Percentiles rank a stretch among this genome's conserved stretches.
Evolutionary conservation across 2,797 vertebrate species (phyloP).

Genomic region (Mormyrops attenuatus): DNA sequence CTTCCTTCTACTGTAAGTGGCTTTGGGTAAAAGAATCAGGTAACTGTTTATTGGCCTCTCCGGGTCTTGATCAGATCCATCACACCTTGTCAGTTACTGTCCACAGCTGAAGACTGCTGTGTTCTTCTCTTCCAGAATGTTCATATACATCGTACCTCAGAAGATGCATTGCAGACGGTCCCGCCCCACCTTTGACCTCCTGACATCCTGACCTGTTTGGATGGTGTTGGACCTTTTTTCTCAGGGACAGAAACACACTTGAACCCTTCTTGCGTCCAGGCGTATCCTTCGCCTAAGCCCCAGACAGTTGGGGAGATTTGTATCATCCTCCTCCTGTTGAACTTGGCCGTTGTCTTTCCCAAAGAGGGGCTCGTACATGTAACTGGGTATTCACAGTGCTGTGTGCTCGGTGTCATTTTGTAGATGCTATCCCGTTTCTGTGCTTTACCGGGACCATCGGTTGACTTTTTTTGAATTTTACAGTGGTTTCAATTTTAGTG

Average conservation of each 20-base stretch:
- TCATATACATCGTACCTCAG: slow-evolving; percentile 67
- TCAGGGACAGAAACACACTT: slow-evolving; percentile 12
- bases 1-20: neutral
- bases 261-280: neutral
- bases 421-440: neutral
- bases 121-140: slow-evolving; percentile 70
- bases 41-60: neutral
- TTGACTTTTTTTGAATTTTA: neutral
- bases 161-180: slow-evolving; percentile 78
- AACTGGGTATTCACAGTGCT: neutral
- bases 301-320: neutral
- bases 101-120: neutral
- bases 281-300: neutral
- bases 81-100: neutral
- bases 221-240: neutral
- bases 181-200: slow-evolving; percentile 71
- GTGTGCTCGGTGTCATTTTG: neutral
- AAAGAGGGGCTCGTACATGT: neutral
- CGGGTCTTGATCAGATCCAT: neutral
- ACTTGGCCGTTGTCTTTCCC: neutral
- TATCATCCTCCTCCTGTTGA: neutral
- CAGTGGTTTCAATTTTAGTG: neutral
- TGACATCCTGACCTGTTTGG: slow-evolving; percentile 10
- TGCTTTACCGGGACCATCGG: neutral
- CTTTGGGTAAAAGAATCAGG: neutral